These are phyloP conservation scores for human (Homo sapiens) DNA, from an alignment of 2,113 vertebrate genomes.

Conservation along the genomic window GRCh38 chr7:105525501-105526000, in stretches of 20 bases:
- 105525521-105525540: neutral
- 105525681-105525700: neutral
- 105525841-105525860: neutral
- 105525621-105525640: neutral
- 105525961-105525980: neutral
- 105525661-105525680: rapidly evolving
- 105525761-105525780: neutral
- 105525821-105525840: neutral
- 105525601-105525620: neutral
- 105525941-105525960: neutral
- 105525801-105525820: neutral
- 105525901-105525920: neutral
- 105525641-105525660: neutral
- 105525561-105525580: neutral
- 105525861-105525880: neutral
- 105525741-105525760: neutral
- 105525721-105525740: neutral
- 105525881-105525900: neutral
- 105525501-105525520: neutral
- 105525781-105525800: neutral
- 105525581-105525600: neutral
- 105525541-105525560: too few relatives aligned
- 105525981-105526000: neutral
- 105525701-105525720: neutral
- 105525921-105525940: neutral